A percentile compares a stretch with the other conserved stretches of the same genome.
Conservation (phyloP, 2,797 vertebrate genomes). For the Ceryle rudis region DNA sequence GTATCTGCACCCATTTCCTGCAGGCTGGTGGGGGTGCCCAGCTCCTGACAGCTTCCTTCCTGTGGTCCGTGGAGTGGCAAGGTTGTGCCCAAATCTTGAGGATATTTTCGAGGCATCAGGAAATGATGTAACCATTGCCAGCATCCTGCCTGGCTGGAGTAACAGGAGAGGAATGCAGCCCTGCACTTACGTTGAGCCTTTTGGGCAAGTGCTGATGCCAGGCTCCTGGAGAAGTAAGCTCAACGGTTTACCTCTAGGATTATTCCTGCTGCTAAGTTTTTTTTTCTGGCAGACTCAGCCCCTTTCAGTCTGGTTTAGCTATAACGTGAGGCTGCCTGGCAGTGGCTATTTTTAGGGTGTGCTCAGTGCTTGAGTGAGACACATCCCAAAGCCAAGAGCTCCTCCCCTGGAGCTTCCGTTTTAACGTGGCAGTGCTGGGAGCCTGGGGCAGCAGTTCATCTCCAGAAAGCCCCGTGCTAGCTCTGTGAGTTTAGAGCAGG, state of each 20-base stretch:
- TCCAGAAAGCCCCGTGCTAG: neutral
- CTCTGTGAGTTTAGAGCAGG: neutral
- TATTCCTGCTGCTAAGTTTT: neutral
- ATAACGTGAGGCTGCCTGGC: accelerated
- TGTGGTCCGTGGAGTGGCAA: accelerated
- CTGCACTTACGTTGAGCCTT: neutral
- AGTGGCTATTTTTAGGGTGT: neutral
- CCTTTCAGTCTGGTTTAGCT: neutral
- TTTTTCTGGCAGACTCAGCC: neutral
- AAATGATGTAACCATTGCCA: neutral
- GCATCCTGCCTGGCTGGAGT: neutral
- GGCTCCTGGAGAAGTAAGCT: neutral
- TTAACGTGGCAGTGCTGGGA: neutral
- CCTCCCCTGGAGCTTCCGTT: neutral
- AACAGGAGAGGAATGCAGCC: neutral
- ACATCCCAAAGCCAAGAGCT: neutral
- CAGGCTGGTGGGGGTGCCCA: neutral
- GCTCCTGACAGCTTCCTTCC: neutral
- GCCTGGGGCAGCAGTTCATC: neutral
- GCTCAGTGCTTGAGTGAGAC: neutral
- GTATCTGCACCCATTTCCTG: neutral
- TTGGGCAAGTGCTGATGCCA: neutral
- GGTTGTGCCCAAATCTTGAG: neutral
- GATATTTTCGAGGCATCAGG: conserved; percentile 5
- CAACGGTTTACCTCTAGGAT: neutral